A percentile compares a stretch with the other conserved stretches of the same genome.
phyloP scores from a whole-genome alignment of 2,888 invertebrate genomes.

The Hydraecia micacea region DNA sequence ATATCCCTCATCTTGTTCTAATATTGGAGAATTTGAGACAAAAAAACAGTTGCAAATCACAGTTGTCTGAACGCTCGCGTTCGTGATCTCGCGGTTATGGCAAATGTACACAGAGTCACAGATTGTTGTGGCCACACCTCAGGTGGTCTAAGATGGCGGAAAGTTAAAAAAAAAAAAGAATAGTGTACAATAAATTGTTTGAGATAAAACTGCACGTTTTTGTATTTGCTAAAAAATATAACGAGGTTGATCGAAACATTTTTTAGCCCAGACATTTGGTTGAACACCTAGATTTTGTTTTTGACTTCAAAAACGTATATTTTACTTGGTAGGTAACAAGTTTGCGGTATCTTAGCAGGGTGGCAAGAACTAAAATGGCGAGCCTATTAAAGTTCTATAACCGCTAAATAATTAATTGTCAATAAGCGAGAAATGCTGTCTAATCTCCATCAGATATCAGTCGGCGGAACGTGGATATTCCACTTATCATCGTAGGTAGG shows the following conservation, averaged over 20 bases:
- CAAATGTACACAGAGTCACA: conserved; percentile 55
- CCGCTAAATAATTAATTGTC: conserved; percentile 67
- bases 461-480: conserved; percentile 40
- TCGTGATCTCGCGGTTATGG: conserved; percentile 50
- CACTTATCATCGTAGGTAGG: conserved; percentile 31
- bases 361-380: conserved; percentile 10
- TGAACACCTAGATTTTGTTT: conserved; percentile 7
- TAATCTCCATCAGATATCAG: conserved; percentile 59
- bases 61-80: conserved; percentile 22
- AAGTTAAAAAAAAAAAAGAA: conserved; percentile 51
- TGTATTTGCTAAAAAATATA: conserved; percentile 47
- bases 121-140: conserved; percentile 46
- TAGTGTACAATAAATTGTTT: conserved; percentile 48
- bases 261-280: conserved; percentile 16
- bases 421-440: conserved; percentile 59
- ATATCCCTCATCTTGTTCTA: conserved; percentile 38
- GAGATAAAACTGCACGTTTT: conserved; percentile 44
- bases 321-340: not conserved
- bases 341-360: not conserved
- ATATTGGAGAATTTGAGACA: conserved; percentile 2
- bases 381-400: conserved; percentile 61
- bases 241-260: conserved; percentile 39
- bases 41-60: conserved; percentile 32
- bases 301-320: not conserved
- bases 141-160: conserved; percentile 58